Evolutionary conservation across 2,113 vertebrate genomes (phyloP), one percentile per base, ranked within the genome.

Genomic region (Propithecus coquereli): DNA sequence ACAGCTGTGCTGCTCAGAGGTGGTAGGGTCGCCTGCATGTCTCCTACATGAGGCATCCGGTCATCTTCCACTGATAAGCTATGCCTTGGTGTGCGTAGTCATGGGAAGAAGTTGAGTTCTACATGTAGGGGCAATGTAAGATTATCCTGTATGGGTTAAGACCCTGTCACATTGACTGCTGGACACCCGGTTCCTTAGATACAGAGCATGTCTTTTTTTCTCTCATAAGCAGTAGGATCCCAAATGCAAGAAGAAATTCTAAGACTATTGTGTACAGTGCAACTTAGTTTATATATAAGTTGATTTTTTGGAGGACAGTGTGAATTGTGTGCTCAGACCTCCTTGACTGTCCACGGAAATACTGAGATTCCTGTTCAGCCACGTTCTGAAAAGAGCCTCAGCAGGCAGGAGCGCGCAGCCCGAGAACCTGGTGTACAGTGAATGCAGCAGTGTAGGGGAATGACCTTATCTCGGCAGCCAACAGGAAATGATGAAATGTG

Each of bases 401-500:
- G 83, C 70, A 40, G 83, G 77, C 90, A 43, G 1, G 68, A 82
- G 93, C 14, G 0, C 47, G 40, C 70, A 0, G 8, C 37, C 85
- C 4, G 52, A 8, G 71, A 71, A 40, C 63, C 92, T 66, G 86
- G 91, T 65, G 76, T 18, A 9, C 47, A 43, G 61, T 9, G 81
- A 73, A 34, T 79, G 88, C 94, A 92, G 96, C 93, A 40, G 20
- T 40, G 47, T 27, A 50, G 71, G 79, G 66, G 93, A 89, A 63
- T 88, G 70, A 82, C 97, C 94, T 97, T 96, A 87, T 85, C 92
- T 92, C 43, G 9, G 97, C 91, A 94, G 97, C 96, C 87, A 91
- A 85, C 97, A 98, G 98, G 98, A 98, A 98, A 94, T 96, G 96
- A 97, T 93, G 74, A 98, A 97, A 98, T 65, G 22, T 6, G 1